Conservation (phyloP, 2,888 invertebrate species). For the Noctua janthe region DNA sequence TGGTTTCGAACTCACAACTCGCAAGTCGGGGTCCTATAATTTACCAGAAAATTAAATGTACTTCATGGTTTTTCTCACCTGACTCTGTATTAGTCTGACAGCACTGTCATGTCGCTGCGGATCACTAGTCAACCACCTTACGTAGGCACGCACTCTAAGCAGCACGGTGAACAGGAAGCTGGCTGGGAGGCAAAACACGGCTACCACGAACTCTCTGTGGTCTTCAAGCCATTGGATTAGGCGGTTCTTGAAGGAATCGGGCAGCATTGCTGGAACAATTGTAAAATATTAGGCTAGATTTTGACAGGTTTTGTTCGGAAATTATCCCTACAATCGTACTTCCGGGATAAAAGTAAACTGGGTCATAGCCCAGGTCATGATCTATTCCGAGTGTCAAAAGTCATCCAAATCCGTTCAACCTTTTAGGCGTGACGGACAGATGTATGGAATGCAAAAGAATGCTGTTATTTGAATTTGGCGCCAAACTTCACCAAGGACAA, state of each 20-base stretch:
- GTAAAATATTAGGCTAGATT: neutral
- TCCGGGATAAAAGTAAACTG: neutral
- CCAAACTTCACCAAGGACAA: slow-evolving; percentile 29
- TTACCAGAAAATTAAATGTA: neutral
- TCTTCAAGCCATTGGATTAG: slow-evolving; percentile 90
- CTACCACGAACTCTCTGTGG: slow-evolving; percentile 91
- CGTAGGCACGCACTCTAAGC: slow-evolving; percentile 80
- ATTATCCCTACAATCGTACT: neutral
- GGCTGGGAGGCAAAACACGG: slow-evolving; percentile 92
- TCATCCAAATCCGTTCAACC: neutral
- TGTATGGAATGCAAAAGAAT: neutral
- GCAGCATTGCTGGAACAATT: slow-evolving; percentile 72
- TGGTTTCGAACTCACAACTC: neutral
- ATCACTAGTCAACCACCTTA: slow-evolving; percentile 81
- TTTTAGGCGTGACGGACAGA: neutral
- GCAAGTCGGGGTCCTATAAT: neutral
- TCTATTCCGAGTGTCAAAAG: neutral
- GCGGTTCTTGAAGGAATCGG: slow-evolving; percentile 73
- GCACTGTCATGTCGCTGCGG: slow-evolving; percentile 83
- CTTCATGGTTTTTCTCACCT: slow-evolving; percentile 28
- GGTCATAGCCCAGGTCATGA: neutral
- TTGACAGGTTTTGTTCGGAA: neutral
- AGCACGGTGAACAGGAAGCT: slow-evolving; percentile 91
- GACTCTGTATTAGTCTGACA: slow-evolving; percentile 86
- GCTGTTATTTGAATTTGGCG: slow-evolving; percentile 35